phyloP scores from a whole-genome alignment of 2,113 vertebrate genomes.

The Columba janthina region DNA sequence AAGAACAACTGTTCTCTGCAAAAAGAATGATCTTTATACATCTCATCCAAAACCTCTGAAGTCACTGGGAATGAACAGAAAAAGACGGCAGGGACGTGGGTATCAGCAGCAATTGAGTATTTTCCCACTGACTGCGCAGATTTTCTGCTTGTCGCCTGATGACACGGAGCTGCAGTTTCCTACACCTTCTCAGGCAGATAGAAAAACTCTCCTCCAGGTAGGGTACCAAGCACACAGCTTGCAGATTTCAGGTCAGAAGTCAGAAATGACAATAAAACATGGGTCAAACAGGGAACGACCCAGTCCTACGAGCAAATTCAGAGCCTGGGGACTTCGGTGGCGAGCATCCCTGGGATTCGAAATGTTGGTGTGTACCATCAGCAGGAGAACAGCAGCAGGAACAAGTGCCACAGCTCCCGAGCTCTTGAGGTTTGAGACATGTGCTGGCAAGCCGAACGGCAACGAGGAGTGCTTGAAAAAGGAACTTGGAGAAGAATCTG shows the following conservation, averaged over 20 bases:
- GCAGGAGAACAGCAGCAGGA: neutral
- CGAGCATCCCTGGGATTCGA: neutral
- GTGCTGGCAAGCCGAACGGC: slow-evolving; percentile 6
- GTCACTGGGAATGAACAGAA: neutral
- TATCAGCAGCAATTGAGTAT: neutral
- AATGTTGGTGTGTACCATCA: neutral
- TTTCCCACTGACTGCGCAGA: neutral
- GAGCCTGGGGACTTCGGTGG: neutral
- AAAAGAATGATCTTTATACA: neutral
- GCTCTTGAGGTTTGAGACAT: neutral
- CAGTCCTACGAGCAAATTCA: neutral
- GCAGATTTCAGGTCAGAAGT: neutral
- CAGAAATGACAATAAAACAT: neutral
- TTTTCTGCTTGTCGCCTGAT: neutral
- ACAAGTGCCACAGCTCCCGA: neutral
- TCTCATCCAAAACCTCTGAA: slow-evolving; percentile 6
- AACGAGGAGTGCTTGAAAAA: neutral
- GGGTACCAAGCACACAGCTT: neutral
- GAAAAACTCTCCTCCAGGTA: neutral
- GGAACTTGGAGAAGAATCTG: neutral
- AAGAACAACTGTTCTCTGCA: slow-evolving; percentile 36
- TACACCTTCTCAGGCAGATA: neutral
- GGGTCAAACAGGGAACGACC: neutral
- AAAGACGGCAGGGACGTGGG: neutral
- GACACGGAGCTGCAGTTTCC: neutral